Base-by-base conservation (phyloP, 2,113 vertebrate species). In the Arenaria interpres region DNA sequence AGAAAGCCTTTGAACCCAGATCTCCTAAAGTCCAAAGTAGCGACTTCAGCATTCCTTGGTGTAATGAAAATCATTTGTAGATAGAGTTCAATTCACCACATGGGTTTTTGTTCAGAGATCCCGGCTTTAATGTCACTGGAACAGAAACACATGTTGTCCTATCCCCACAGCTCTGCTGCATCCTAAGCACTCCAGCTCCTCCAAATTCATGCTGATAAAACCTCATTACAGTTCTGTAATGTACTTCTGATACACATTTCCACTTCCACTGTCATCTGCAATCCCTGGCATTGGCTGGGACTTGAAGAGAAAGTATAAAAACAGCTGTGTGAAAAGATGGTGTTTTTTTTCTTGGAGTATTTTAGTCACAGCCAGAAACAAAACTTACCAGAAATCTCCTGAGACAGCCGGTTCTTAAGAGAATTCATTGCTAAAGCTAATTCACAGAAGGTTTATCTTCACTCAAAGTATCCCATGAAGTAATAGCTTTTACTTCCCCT, bases 121-220 rank as follows among this genome's bases (percentile, higher is more conserved):
- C 20, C 2, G 9, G 24, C 13, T 93, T 68, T 95, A 93, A 83
- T 90, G 78, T 45, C 78, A 88, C 67, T 88, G 67, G 59, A 93
- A 90, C 39, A 89, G 83, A 82, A 88, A 76, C 41, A 90, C 71
- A 57, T 88, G 45, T 68, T 93, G 78, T 84, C 63, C 57, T 90
- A 90, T 73, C 57, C 62, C 75, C 59, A 84, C 41, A 88, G 79
- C 46, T 81, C 90, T 96, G 72, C 23, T 67, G 67, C 50, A 71
- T 86, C 48, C 25, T 97, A 71, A 95, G 46, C 64, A 71, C 50
- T 87, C 18, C 43, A 90, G 22, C 37, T 86, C 45, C 46, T 95
- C 60, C 59, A 89, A 80, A 95, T 74, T 93, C 89, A 93, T 89
- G 72, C 39, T 93, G 86, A 79, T 93, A 93, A 97, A 96, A 86